phyloP scores from a whole-genome alignment of 2,888 invertebrate genomes.

The Agrilus cyanescens region DNA sequence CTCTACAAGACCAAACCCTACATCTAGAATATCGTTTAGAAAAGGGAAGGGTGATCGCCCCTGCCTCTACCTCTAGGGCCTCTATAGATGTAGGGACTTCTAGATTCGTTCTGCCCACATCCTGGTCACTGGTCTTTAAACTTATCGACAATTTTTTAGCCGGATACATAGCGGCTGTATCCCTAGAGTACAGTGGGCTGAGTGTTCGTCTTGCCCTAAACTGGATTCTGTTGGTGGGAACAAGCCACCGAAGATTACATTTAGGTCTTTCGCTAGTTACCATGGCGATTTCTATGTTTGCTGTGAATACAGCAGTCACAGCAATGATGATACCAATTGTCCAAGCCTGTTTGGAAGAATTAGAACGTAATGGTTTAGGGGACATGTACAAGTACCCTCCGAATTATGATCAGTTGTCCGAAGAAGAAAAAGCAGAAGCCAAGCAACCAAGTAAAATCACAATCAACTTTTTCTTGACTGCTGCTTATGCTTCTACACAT shows the following conservation, averaged over 20 bases:
- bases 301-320: background rate
- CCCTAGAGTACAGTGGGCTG: background rate
- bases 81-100: too few species aligned
- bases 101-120: too few species aligned
- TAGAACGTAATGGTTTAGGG: background rate
- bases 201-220: background rate
- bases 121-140: too few species aligned
- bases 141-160: too few species aligned
- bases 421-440: background rate
- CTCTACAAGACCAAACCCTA: too few species aligned
- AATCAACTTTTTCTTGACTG: background rate
- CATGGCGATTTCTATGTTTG: background rate
- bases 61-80: too few species aligned
- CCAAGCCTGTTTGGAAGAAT: background rate
- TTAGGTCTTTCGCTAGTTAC: background rate
- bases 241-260: background rate
- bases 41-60: too few species aligned
- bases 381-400: background rate
- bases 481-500: background rate
- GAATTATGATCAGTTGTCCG: background rate
- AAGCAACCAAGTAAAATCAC: background rate
- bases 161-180: background rate
- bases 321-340: background rate
- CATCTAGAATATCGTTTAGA: too few species aligned
- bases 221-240: background rate